Evolutionary conservation across 1,140 invertebrate genomes (phyloP), one percentile per base, ranked within the genome.

Genomic region (Calephelis nemesis): DNA sequence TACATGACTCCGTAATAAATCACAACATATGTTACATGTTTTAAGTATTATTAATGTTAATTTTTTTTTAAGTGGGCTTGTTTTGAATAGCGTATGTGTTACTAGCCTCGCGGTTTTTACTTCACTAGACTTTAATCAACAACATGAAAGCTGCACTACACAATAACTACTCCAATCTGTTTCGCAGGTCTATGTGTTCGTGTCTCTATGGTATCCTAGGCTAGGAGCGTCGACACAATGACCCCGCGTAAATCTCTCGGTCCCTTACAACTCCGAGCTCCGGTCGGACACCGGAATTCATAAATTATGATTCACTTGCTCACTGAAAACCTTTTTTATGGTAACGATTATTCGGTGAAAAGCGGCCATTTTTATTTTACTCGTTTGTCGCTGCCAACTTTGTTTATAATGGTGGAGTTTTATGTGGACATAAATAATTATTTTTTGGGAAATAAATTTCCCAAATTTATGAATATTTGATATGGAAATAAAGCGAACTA

Each of bases 291-390:
- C 81, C 85, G 86, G 84, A 88, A 90, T 90, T 88, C 88, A 90
- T 90, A 90, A 90, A 90, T 90, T 90, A 90, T 90, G 88, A 90
- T 90, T 90, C 88, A 90, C 86, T 90, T 85, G 84, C 85, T 90
- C 85, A 88, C 85, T 88, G 88, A 88, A 90, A 90, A 88, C 86
- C 88, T 90, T 90, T 90, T 90, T 90, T 90, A 90, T 88, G 85
- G 84, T 83, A 83, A 82, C 85, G 82, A 78, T 88, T 88, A 87
- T 88, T 84, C 82, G 81, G 82, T 87, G 82, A 85, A 83, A 87
- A 83, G 82, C 82, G 72, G 73, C 76, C 79, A 79, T 84, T 88
- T 87, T 90, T 88, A 83, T 84, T 88, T 87, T 78, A 80, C 77
- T 82, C 78, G 82, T 84, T 86, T 83, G 82, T 83, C 81, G 81